Conservation (phyloP, 2,888 invertebrate genomes). For the Chydorus sphaericus region DNA sequence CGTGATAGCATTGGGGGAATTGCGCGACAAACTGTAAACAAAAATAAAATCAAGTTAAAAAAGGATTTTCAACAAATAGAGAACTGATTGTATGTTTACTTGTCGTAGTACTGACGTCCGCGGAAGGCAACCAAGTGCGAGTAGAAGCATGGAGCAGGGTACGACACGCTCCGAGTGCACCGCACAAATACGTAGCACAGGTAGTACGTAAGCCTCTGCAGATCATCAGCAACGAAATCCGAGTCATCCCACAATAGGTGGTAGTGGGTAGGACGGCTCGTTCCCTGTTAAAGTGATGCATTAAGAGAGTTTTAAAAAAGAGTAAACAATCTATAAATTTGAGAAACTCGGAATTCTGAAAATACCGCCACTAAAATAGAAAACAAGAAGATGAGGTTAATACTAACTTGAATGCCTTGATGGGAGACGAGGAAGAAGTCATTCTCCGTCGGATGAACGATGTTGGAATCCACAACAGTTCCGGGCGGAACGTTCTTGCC, state of each 20-base stretch:
- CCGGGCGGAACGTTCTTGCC: conserved; percentile 69
- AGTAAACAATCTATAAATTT: not conserved
- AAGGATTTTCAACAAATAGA: too few species aligned
- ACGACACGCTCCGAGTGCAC: conserved; percentile 61
- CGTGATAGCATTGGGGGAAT: too few species aligned
- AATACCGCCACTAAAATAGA: too few species aligned
- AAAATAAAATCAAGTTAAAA: too few species aligned
- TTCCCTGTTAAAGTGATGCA: conserved; percentile 46
- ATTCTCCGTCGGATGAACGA: conserved; percentile 70
- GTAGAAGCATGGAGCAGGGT: conserved; percentile 76
- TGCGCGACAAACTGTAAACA: too few species aligned
- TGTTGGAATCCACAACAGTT: conserved; percentile 68
- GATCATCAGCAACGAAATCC: conserved; percentile 49
- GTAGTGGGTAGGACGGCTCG: conserved; percentile 73
- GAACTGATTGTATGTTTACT: too few species aligned
- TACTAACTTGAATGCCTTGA: conserved; percentile 33
- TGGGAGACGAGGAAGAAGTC: conserved; percentile 75
- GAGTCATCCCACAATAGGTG: conserved; percentile 69
- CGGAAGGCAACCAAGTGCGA: conserved; percentile 72
- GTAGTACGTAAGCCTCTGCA: conserved; percentile 64
- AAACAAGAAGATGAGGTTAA: too few species aligned
- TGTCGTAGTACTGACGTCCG: conserved; percentile 37
- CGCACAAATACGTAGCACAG: conserved; percentile 74
- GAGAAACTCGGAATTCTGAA: too few species aligned
- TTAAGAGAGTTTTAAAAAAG: not conserved